Percentiles rank a stretch among this genome's conserved stretches.
Conservation (phyloP, 2,888 invertebrate genomes). For the Bimastos eiseni region DNA sequence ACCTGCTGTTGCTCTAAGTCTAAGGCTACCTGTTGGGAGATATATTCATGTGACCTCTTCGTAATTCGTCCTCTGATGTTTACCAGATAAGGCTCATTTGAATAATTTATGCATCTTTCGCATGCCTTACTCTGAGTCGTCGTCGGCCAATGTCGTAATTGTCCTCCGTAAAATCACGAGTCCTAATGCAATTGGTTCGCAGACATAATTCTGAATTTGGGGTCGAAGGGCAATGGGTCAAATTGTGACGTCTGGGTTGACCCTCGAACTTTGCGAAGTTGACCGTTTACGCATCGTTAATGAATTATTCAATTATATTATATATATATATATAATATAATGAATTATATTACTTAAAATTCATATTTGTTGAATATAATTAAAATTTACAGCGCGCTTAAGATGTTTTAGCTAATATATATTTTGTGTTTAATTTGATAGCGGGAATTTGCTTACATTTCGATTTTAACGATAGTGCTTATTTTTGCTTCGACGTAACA, state of each 20-base stretch:
- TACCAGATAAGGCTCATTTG: conserved; percentile 16
- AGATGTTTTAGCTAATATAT: too few species aligned
- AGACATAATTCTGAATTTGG: neutral
- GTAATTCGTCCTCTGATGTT: conserved; percentile 14
- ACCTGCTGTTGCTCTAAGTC: neutral
- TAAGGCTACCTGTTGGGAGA: neutral
- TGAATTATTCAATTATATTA: neutral
- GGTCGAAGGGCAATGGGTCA: neutral
- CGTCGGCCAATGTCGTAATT: neutral
- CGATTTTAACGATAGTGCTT: too few species aligned
- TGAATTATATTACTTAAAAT: too few species aligned
- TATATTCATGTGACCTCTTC: neutral
- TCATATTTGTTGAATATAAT: too few species aligned
- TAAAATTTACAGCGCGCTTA: too few species aligned
- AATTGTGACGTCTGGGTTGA: neutral
- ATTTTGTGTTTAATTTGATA: too few species aligned
- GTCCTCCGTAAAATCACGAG: neutral
- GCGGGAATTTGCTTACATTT: too few species aligned
- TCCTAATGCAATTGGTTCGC: neutral
- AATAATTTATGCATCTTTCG: conserved; percentile 19
- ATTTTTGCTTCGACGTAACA: too few species aligned
- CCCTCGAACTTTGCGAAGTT: too few species aligned
- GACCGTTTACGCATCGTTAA: neutral
- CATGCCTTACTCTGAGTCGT: neutral
- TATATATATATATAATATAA: too few species aligned